phyloP scores from a whole-genome alignment of 2,797 vertebrate species.

The Lepidocolaptes lacrymiger region DNA sequence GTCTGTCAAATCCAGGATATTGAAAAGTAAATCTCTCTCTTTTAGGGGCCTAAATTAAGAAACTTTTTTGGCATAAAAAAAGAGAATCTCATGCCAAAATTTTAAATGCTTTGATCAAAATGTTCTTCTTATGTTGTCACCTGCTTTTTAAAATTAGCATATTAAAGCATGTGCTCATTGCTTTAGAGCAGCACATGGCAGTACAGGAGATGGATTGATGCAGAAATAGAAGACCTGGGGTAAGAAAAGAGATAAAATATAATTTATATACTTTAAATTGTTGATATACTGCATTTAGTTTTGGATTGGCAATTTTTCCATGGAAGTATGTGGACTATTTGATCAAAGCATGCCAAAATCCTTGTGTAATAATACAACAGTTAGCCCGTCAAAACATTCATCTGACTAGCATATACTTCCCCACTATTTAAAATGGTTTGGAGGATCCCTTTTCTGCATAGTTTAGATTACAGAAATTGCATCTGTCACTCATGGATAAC shows the following conservation, averaged over 20 bases:
- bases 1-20: not conserved
- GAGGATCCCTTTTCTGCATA: not conserved
- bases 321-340: not conserved
- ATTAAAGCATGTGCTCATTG: not conserved
- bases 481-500: not conserved
- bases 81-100: not conserved
- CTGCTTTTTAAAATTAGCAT: not conserved
- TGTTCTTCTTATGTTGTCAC: not conserved
- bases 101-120: not conserved
- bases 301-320: not conserved
- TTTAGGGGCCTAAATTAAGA: not conserved
- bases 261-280: not conserved
- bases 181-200: not conserved
- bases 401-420: not conserved
- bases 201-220: not conserved
- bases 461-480: not conserved
- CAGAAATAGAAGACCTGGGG: not conserved
- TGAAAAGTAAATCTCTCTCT: not conserved
- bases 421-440: not conserved
- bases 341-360: not conserved
- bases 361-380: not conserved
- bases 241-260: not conserved
- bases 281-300: not conserved
- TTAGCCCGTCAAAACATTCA: not conserved
- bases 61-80: not conserved